Evolutionary conservation across 2,888 invertebrate genomes (phyloP), one percentile per base, ranked within the genome.

Genomic region (Drosophila multiciliata): DNA sequence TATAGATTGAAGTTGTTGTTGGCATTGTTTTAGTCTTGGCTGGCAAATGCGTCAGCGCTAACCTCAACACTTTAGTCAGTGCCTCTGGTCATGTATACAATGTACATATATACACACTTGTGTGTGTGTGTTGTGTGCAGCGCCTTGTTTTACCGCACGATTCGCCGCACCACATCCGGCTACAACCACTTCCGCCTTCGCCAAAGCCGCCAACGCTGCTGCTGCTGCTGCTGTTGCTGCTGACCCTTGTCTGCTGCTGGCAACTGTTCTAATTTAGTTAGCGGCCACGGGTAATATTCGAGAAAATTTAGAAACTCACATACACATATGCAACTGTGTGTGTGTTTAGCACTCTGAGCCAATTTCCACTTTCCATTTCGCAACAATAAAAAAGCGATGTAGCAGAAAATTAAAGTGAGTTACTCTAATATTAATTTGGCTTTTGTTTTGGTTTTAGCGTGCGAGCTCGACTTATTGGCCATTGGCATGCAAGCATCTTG

Each of bases 401-500:
- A 40, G 54, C 49, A 66, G 62, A 57, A 73, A 77, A 63, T 69
- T 57, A 40, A 66, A 57, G 53, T 57, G n/a, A 71, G 63, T 71
- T 57, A 66, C 66, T 54, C 66, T 36, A 74, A 64, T 74, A 75
- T 82, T 82, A 73, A 67, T 66, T 54, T 49, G 53, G 49, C 63
- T 73, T 79, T 73, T 80, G 69, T 80, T 73, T 70, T 80, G 66
- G 65, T 73, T 82, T 86, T 86, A 76, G 87, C 87, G 84, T 82
- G 86, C 73, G 45, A 40, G 55, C 52, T 65, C 81, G 74, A 82
- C 82, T 89, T 89, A 89, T 89, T 86, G 86, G 81, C 82, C 86
- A 80, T 71, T 88, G 84, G 88, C 87, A 88, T 88, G 89, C 89
- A 75, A 88, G 74, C 76, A 73, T 76, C 84, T 87, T 89, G 89